Percentiles rank a stretch among this genome's conserved stretches.
phyloP scores from a whole-genome alignment of 2,797 vertebrate genomes.

The Chromobotia macracanthus region DNA sequence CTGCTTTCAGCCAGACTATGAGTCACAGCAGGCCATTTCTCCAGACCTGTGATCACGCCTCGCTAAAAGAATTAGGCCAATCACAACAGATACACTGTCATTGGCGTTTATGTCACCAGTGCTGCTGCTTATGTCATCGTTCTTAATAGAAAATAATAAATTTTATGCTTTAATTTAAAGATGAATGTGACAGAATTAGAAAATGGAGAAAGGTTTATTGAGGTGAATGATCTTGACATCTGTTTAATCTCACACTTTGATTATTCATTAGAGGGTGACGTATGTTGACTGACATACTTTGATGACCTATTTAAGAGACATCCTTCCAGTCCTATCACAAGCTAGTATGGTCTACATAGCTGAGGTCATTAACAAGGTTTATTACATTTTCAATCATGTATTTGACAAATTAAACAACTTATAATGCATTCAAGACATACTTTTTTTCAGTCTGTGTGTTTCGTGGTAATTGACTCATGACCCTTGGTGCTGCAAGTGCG shows the following conservation, averaged over 20 bases:
- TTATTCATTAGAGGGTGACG: not conserved
- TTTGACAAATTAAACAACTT: not conserved
- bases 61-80: constrained; percentile 27
- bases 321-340: not conserved
- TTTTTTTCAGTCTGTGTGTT: not conserved
- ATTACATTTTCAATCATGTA: not conserved
- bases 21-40: constrained; percentile 25
- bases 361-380: not conserved
- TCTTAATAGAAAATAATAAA: constrained; percentile 14
- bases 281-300: constrained; percentile 1
- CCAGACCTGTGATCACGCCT: constrained; percentile 4
- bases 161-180: not conserved
- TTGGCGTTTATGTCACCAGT: constrained; percentile 30
- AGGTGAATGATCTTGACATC: not conserved
- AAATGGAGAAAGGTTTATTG: not conserved
- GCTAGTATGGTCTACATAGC: not conserved
- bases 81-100: constrained; percentile 1
- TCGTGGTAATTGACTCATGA: not conserved
- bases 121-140: constrained; percentile 4
- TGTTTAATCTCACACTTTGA: constrained; percentile 21
- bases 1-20: constrained; percentile 25
- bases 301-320: not conserved
- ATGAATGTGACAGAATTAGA: constrained; percentile 15
- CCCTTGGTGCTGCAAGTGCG: not conserved
- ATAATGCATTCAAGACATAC: too few relatives aligned